phyloP scores from a whole-genome alignment of 2,888 invertebrate species.

The Eupithecia subfuscata region DNA sequence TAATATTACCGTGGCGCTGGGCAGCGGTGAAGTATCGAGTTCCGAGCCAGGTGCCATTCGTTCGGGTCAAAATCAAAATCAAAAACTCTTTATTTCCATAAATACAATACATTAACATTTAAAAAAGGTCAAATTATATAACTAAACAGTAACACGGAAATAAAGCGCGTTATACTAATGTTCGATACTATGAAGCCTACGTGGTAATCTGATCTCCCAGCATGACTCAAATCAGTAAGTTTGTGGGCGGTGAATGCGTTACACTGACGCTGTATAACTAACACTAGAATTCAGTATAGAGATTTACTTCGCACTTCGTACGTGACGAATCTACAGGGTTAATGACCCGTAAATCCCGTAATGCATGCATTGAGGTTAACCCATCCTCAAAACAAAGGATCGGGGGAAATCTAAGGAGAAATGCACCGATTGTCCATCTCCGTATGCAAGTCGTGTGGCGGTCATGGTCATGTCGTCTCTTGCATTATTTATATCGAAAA shows the following conservation, averaged over 20 bases:
- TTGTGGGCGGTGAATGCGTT: not conserved
- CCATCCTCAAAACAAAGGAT: constrained; percentile 45
- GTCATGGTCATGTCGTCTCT: constrained; percentile 51
- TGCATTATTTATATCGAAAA: constrained; percentile 77
- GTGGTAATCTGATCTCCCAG: not conserved
- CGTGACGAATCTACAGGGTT: constrained; percentile 11
- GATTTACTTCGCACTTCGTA: not conserved
- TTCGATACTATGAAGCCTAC: too few relatives aligned
- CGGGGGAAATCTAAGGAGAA: constrained; percentile 63
- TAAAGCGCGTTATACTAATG: too few relatives aligned
- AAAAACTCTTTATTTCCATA: too few relatives aligned
- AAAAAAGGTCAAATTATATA: too few relatives aligned
- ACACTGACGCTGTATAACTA: not conserved
- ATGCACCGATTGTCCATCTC: constrained; percentile 61
- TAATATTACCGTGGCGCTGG: too few relatives aligned
- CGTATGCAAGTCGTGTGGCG: constrained; percentile 69
- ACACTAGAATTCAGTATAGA: not conserved
- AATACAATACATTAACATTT: too few relatives aligned
- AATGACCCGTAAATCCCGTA: constrained; percentile 10
- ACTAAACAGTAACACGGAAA: too few relatives aligned
- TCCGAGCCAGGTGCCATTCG: too few relatives aligned
- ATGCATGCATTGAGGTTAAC: constrained; percentile 41
- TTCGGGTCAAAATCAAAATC: too few relatives aligned
- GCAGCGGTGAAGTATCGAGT: too few relatives aligned
- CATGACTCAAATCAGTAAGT: not conserved